phyloP scores from a whole-genome alignment of 2,888 invertebrate species.

The Heliconius erato region DNA sequence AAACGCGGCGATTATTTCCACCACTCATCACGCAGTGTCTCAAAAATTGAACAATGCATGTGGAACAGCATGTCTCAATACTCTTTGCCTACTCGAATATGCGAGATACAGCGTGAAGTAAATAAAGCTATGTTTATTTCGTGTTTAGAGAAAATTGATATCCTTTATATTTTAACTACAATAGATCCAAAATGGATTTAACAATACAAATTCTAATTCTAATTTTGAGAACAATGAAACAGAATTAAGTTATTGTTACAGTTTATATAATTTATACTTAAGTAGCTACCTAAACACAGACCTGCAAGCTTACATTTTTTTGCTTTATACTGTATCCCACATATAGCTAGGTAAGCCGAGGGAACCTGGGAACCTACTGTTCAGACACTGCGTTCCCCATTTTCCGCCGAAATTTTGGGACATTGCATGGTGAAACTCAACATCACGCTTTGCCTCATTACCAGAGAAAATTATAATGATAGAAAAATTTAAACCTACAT shows the following conservation, averaged over 20 bases:
- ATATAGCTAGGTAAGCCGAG: not conserved
- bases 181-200: not conserved
- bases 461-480: too few species aligned
- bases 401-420: not conserved
- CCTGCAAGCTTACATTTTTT: not conserved
- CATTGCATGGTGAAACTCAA: too few species aligned
- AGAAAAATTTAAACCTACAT: too few species aligned
- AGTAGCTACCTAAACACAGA: not conserved
- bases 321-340: not conserved
- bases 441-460: too few species aligned
- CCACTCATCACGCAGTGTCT: too few species aligned
- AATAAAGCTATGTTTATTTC: too few species aligned
- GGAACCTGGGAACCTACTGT: not conserved
- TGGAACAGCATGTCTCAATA: too few species aligned
- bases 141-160: slow-evolving; percentile 1
- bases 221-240: not conserved
- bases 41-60: too few species aligned
- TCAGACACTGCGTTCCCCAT: not conserved
- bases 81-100: too few species aligned
- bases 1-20: too few species aligned
- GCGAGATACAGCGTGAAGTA: too few species aligned
- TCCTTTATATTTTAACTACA: not conserved
- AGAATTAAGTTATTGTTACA: not conserved
- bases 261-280: not conserved
- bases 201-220: not conserved